phyloP scores from a whole-genome alignment of 2,797 vertebrate genomes.

The Pipistrellus pipistrellus region DNA sequence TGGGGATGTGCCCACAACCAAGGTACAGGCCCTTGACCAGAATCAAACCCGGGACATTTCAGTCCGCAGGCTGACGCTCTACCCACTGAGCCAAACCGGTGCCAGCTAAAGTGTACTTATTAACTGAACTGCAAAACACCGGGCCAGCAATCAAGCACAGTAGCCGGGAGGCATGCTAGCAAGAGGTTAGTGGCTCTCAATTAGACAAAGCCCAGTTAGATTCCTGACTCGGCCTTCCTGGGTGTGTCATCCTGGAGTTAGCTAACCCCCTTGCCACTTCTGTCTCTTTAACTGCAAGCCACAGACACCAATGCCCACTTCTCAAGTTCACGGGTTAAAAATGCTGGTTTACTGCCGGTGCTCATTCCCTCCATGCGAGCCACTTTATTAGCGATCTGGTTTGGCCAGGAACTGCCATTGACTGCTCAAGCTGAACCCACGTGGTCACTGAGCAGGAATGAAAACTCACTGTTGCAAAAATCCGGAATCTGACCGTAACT shows the following conservation, averaged over 20 bases:
- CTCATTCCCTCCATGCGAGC: not conserved
- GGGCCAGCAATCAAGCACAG: not conserved
- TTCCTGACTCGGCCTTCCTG: not conserved
- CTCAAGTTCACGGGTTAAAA: not conserved
- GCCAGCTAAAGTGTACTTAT: not conserved
- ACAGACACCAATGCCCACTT: not conserved
- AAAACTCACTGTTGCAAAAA: not conserved
- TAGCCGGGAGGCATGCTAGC: rapidly evolving
- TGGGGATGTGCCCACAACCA: too few relatives aligned
- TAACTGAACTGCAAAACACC: not conserved
- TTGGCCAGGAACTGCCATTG: not conserved
- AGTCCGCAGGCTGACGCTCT: too few relatives aligned
- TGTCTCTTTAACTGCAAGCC: not conserved
- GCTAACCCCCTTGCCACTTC: not conserved
- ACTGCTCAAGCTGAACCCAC: not conserved
- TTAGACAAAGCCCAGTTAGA: not conserved
- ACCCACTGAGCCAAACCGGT: too few relatives aligned
- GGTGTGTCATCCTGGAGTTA: not conserved
- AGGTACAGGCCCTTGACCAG: too few relatives aligned
- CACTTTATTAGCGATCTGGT: not conserved
- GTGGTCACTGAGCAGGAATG: not conserved
- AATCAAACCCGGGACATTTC: too few relatives aligned
- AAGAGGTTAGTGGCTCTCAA: not conserved
- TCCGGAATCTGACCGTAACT: too few relatives aligned
- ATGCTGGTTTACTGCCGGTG: not conserved